These are phyloP conservation scores for Pipra filicauda DNA, from an alignment of 2,113 vertebrate genomes.

Conservation along the genomic window DNA sequence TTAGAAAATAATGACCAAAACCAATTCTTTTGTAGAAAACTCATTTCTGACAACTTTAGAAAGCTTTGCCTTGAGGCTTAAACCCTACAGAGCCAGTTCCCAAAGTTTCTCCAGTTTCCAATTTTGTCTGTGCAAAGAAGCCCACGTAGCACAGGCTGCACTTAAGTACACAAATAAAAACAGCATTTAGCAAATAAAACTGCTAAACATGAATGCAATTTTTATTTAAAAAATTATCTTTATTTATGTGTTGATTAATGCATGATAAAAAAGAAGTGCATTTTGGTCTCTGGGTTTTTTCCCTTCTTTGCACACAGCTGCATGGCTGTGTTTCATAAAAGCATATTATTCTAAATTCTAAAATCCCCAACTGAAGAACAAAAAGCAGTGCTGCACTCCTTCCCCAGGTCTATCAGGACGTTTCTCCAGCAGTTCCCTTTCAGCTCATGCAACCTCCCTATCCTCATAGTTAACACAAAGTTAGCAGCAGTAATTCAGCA, in stretches of 20 bases:
- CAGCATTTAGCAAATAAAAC: background rate
- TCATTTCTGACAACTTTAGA: background rate
- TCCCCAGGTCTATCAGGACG: background rate
- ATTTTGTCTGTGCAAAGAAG: background rate
- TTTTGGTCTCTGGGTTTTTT: background rate
- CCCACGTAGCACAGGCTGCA: background rate
- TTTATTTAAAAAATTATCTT: background rate
- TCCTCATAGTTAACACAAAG: background rate
- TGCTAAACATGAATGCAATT: background rate
- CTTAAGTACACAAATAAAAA: background rate
- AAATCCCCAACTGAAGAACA: background rate
- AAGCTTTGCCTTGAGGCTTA: background rate
- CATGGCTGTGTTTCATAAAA: background rate
- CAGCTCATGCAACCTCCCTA: background rate
- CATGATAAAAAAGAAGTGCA: background rate
- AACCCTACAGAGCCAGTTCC: background rate
- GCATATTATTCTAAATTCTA: background rate
- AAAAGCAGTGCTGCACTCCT: background rate
- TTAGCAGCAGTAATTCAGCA: background rate
- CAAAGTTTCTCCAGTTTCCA: background rate
- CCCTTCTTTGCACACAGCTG: background rate
- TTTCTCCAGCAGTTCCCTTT: background rate
- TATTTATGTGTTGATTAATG: background rate
- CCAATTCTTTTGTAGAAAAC: background rate
- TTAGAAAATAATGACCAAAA: conserved; percentile 6